Evolutionary conservation across 2,797 vertebrate species (phyloP).

Genomic region (Pangasius sanitwongsei): DNA sequence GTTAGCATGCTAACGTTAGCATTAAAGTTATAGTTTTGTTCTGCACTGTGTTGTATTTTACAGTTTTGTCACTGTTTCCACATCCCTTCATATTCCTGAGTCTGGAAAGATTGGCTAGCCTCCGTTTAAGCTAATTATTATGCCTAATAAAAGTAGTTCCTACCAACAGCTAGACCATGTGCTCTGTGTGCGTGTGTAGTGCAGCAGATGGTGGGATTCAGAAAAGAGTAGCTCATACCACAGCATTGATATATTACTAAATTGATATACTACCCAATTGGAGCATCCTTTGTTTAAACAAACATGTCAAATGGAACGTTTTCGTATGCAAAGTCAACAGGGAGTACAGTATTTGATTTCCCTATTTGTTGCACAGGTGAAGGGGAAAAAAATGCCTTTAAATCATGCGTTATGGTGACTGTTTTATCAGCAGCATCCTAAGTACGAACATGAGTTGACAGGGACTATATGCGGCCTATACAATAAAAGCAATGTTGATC

Average conservation of each 20-base stretch:
- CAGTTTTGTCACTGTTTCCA: neutral
- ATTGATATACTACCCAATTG: neutral
- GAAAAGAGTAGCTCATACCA: neutral
- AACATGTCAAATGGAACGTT: neutral
- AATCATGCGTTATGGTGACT: neutral
- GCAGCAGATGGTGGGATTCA: neutral
- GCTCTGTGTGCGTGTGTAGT: neutral
- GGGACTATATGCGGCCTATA: neutral
- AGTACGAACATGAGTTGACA: no score
- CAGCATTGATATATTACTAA: neutral
- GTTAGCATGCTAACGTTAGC: no score
- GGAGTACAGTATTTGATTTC: neutral
- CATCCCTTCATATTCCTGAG: neutral
- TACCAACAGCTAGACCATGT: neutral
- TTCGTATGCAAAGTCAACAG: neutral
- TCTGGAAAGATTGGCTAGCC: neutral
- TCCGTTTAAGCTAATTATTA: neutral
- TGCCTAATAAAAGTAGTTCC: neutral
- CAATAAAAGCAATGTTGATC: neutral
- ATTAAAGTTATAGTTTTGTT: neutral
- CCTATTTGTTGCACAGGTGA: neutral
- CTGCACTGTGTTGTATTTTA: neutral
- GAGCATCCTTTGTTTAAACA: neutral
- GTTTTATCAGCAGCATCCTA: neutral
- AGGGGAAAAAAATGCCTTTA: neutral